phyloP scores from a whole-genome alignment of 2,888 invertebrate species.

The Perithous albicinctus region DNA sequence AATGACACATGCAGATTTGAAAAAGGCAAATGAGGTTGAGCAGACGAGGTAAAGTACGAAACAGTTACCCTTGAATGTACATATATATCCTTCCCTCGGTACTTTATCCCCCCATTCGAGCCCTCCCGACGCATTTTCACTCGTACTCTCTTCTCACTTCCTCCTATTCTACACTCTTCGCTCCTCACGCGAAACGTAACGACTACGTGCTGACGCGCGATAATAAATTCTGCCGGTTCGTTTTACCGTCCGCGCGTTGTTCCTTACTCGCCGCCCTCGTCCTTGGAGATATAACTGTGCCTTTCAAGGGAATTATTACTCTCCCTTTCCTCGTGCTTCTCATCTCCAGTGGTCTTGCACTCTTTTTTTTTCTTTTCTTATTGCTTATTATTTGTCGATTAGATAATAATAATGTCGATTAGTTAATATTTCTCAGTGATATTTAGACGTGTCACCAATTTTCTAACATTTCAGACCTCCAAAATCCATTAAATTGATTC shows the following conservation, averaged over 20 bases:
- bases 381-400: background rate
- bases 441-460: too few relatives aligned
- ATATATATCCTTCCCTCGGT: conserved; percentile 56
- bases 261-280: conserved; percentile 66
- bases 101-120: conserved; percentile 50
- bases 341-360: conserved; percentile 1
- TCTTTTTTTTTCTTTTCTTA: background rate
- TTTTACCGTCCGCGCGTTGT: conserved; percentile 62
- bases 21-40: conserved; percentile 17
- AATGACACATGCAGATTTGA: conserved; percentile 21
- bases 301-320: conserved; percentile 20
- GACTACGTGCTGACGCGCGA: conserved; percentile 79
- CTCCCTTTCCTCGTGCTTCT: background rate
- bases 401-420: too few relatives aligned
- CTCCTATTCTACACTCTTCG: conserved; percentile 64
- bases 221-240: conserved; percentile 77
- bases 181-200: conserved; percentile 71
- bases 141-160: conserved; percentile 35
- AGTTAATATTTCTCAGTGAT: too few relatives aligned
- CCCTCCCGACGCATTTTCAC: conserved; percentile 36
- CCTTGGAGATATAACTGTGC: conserved; percentile 12
- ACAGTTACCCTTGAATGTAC: conserved; percentile 59
- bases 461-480: background rate
- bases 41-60: conserved; percentile 42
- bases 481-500: background rate